Conservation (phyloP, 92 coral and sea anemone species). For the Ricordea florida region DNA sequence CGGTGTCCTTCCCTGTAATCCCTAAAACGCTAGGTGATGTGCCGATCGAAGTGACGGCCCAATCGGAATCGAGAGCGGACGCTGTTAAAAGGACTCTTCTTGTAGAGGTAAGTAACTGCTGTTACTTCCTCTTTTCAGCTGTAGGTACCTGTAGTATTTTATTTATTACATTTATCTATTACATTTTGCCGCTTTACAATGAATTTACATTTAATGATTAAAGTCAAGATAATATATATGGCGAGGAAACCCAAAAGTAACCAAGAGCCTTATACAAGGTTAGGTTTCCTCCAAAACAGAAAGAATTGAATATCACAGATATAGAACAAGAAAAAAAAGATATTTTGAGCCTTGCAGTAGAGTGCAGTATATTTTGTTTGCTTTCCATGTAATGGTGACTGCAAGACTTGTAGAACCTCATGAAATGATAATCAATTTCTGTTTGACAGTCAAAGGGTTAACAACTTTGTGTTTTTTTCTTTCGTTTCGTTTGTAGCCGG, state of each 20-base stretch:
- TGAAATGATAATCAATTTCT: conserved; percentile 72
- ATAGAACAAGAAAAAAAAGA: too few relatives aligned
- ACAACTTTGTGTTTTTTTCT: neutral
- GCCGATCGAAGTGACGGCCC: conserved; percentile 86
- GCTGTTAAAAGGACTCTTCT: conserved; percentile 80
- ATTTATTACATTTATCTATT: neutral
- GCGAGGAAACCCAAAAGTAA: too few relatives aligned
- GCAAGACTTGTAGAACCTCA: too few relatives aligned
- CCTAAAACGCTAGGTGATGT: conserved; percentile 73
- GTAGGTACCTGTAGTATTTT: neutral
- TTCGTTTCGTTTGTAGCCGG: conserved; percentile 63
- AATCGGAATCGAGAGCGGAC: conserved; percentile 77
- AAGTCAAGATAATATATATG: too few relatives aligned
- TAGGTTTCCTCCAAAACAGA: too few relatives aligned
- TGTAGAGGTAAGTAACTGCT: conserved; percentile 76
- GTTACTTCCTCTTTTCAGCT: neutral
- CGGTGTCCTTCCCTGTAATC: conserved; percentile 86
- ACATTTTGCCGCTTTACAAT: too few relatives aligned
- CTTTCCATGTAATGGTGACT: too few relatives aligned
- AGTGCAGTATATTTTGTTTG: too few relatives aligned
- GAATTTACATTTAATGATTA: too few relatives aligned
- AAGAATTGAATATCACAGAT: too few relatives aligned
- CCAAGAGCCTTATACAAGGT: too few relatives aligned
- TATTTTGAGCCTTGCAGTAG: too few relatives aligned
- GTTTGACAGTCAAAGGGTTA: neutral